Conservation (phyloP, 1,140 invertebrate genomes). For the Cydia strobilella region DNA sequence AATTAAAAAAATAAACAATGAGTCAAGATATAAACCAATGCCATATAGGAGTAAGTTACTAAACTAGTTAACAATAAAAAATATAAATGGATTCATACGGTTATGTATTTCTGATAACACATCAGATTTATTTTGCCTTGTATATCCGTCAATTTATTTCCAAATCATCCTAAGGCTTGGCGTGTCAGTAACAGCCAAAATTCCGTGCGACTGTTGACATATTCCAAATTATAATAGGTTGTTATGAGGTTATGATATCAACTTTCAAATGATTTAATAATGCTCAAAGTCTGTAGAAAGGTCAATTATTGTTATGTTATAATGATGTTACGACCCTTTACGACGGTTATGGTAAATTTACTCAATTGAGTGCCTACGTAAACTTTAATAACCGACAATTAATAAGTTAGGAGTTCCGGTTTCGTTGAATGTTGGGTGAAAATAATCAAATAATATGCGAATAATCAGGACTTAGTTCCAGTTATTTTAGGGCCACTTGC, state of each 20-base stretch:
- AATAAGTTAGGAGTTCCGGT: not conserved
- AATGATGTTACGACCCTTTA: slow-evolving; percentile 12
- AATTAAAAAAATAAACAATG: too few species aligned
- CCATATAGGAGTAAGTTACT: too few species aligned
- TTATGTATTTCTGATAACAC: too few species aligned
- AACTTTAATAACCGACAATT: slow-evolving; percentile 12
- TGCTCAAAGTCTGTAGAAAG: not conserved
- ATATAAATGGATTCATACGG: too few species aligned
- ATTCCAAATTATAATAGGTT: not conserved
- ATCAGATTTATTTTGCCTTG: too few species aligned
- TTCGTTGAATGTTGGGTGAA: not conserved
- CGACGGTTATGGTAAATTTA: not conserved
- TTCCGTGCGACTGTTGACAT: not conserved
- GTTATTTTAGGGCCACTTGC: too few species aligned
- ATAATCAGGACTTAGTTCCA: too few species aligned
- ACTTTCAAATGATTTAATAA: slow-evolving; percentile 9
- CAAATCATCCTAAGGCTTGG: not conserved
- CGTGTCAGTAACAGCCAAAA: not conserved
- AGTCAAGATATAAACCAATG: too few species aligned
- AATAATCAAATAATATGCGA: not conserved
- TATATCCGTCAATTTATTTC: too few species aligned
- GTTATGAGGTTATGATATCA: not conserved
- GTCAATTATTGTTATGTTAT: slow-evolving; percentile 10
- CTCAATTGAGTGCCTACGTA: slow-evolving; percentile 10
- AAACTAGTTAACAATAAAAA: too few species aligned